Evolutionary conservation across 2,797 vertebrate genomes (phyloP).

Genomic region (Chelon labrosus): DNA sequence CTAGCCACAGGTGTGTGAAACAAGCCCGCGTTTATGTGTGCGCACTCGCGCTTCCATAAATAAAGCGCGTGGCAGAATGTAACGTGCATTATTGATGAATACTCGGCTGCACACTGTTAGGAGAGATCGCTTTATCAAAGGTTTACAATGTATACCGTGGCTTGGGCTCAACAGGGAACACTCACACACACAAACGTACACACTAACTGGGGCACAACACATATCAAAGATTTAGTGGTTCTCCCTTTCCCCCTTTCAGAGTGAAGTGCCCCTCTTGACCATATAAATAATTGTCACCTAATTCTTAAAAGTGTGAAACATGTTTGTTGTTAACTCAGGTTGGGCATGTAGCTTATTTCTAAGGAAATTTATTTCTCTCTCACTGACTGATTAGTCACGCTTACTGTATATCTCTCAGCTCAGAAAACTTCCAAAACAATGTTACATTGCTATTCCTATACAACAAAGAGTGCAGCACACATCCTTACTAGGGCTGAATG

Average conservation of each 20-base stretch:
- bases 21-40: conserved; percentile 32
- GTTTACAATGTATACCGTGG: conserved; percentile 48
- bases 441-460: no score
- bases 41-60: conserved; percentile 57
- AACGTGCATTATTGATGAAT: conserved; percentile 72
- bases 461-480: no score
- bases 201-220: not conserved
- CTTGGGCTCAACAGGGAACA: conserved; percentile 37
- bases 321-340: not conserved
- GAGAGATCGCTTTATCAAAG: conserved; percentile 61
- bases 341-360: not conserved
- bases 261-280: not conserved
- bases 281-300: not conserved
- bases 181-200: conserved; percentile 4
- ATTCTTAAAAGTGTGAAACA: no score
- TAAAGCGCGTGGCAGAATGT: conserved; percentile 60
- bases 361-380: not conserved
- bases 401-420: not conserved
- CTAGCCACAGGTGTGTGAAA: conserved; percentile 58
- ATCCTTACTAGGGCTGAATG: no score
- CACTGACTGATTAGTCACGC: not conserved
- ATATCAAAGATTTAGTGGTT: not conserved
- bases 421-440: not conserved
- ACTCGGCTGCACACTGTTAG: conserved; percentile 50
- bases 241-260: not conserved